Base-by-base conservation (phyloP, 2,888 invertebrate genomes). In the Volucella zonaria region DNA sequence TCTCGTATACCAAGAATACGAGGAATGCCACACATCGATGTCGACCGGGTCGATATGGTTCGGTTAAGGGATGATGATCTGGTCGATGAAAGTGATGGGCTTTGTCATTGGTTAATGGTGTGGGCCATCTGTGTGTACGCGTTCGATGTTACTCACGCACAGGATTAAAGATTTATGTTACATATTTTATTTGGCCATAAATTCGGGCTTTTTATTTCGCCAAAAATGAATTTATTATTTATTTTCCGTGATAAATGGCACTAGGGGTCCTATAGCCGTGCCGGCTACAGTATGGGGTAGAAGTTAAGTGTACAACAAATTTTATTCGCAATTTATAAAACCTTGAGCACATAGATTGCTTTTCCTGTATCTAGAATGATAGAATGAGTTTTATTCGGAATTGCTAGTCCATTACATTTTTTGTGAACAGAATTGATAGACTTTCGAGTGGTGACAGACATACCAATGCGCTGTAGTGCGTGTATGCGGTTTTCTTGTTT, bases 91-190 rank as follows among this genome's bases (percentile, higher is more conserved):
- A 85, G 67, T 85, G 80, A 80, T 85, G 76, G 85, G 80, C 73
- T 85, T 85, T 85, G 85, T 85, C 80, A 85, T 80, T 76, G 85
- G 76, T 76, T 77, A 85, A 77, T 85, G 75, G 71, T 73, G 76
- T 67, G 73, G 80, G 73, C 75, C 83, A 75, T 79, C 66, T 78
- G 73, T 74, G 81, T 82, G 54, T 82, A 79, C 59, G 79, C 79
- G 71, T 79, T 83, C 75, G 31, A 77, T 85, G 76, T 80, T 80
- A 76, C 75, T 85, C 80, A 79, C 79, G 87, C 81, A 81, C 86
- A 77, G 87, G 86, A 87, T 86, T 85, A 86, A 87, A 85, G 86
- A 87, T 87, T 86, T 87, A 87, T 87, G 81, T 85, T 86, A 82
- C 86, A 86, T 86, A 85, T 87, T 87, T 87, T 85, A 86, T 85